phyloP scores from a whole-genome alignment of 2,797 vertebrate species.

The Cheirogaleus major region DNA sequence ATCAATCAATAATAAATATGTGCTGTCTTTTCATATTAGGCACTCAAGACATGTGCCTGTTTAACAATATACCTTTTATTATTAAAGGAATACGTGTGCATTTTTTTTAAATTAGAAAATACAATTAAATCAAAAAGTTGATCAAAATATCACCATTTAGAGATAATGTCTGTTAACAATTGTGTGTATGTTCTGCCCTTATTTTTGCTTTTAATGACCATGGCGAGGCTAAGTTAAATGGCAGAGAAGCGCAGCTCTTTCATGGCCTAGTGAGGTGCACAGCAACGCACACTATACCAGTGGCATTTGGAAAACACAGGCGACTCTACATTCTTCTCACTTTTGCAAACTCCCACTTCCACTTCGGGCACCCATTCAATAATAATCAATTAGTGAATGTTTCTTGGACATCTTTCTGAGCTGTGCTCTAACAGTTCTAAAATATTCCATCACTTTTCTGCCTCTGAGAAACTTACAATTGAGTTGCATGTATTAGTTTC shows the following conservation, averaged over 20 bases:
- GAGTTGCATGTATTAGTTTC: background rate
- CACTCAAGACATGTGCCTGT: background rate
- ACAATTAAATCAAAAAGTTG: background rate
- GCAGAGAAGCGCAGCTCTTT: background rate
- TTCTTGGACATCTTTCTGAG: background rate
- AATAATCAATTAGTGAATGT: background rate
- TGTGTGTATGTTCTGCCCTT: background rate
- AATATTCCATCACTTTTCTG: background rate
- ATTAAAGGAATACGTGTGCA: background rate
- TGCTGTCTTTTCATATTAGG: background rate
- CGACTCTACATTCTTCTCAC: no score
- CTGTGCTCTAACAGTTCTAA: background rate
- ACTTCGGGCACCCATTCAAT: no score
- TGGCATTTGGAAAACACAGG: background rate
- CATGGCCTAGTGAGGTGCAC: background rate
- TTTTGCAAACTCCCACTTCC: background rate
- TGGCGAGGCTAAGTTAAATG: background rate
- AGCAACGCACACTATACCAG: fast-evolving
- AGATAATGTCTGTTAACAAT: background rate
- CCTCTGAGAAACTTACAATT: background rate
- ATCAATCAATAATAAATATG: conserved; percentile 36
- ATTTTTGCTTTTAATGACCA: background rate
- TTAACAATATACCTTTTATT: background rate
- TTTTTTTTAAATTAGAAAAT: background rate
- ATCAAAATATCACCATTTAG: background rate